phyloP scores from a whole-genome alignment of 2,888 invertebrate species.

The Lasioglossum lativentre region DNA sequence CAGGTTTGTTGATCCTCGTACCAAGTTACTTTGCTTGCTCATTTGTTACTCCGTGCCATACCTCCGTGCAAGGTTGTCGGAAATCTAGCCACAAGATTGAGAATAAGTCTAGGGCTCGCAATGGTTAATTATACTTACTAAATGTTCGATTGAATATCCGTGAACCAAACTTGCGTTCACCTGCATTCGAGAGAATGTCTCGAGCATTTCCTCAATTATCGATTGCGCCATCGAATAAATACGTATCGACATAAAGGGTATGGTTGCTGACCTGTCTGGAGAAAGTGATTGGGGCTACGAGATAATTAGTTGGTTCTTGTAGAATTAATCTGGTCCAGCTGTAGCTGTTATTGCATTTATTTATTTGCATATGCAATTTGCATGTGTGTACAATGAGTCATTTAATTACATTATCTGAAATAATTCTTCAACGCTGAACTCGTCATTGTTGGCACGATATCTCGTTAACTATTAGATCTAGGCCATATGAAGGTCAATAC shows the following conservation, averaged over 20 bases:
- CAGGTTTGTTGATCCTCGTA: constrained; percentile 86
- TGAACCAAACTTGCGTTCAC: neutral
- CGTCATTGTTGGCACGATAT: no score
- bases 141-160: neutral
- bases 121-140: neutral
- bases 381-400: neutral
- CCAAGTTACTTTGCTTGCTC: constrained; percentile 10
- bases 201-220: neutral
- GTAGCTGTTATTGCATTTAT: neutral
- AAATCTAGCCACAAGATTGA: neutral
- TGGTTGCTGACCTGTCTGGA: neutral
- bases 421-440: no score
- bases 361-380: neutral
- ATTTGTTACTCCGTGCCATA: constrained; percentile 28
- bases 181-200: neutral
- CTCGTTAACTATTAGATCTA: no score
- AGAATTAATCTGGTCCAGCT: neutral
- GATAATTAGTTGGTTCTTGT: neutral
- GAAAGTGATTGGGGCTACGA: neutral
- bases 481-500: no score
- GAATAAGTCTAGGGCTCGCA: neutral
- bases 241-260: neutral
- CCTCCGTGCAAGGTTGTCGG: neutral
- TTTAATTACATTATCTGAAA: neutral
- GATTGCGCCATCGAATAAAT: neutral